Evolutionary conservation across 2,888 invertebrate genomes (phyloP).

Genomic region (Podotricha telesiphe): DNA sequence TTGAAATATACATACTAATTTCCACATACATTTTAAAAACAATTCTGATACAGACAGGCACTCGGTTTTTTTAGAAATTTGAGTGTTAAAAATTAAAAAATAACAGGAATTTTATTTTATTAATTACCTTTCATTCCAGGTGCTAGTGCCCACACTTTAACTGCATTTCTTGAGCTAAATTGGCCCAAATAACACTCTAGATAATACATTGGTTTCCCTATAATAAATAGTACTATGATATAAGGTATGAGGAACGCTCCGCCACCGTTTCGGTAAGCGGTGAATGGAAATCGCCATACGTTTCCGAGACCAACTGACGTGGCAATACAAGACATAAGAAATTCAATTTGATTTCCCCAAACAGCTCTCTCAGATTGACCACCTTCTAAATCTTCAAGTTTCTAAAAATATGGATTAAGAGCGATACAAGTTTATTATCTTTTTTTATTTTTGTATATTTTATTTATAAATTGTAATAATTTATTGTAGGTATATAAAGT

Average conservation of each 20-base stretch:
- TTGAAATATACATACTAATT: too few relatives aligned
- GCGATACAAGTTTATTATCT: not conserved
- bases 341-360: constrained; percentile 88
- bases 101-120: too few relatives aligned
- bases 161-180: constrained; percentile 91
- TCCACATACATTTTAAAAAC: too few relatives aligned
- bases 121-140: constrained; percentile 91
- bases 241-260: constrained; percentile 90
- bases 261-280: constrained; percentile 88
- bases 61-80: too few relatives aligned
- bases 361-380: constrained; percentile 57
- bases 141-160: constrained; percentile 86
- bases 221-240: constrained; percentile 86
- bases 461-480: not conserved
- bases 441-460: not conserved
- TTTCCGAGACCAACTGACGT: constrained; percentile 89
- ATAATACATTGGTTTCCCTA: constrained; percentile 91
- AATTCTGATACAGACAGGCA: too few relatives aligned
- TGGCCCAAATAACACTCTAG: constrained; percentile 93
- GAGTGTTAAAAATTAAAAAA: too few relatives aligned
- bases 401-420: constrained; percentile 46
- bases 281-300: constrained; percentile 85
- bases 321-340: constrained; percentile 89
- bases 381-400: constrained; percentile 39
- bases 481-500: not conserved